phyloP scores from a whole-genome alignment of 1,140 invertebrate species.

The Sycobia sp. region DNA sequence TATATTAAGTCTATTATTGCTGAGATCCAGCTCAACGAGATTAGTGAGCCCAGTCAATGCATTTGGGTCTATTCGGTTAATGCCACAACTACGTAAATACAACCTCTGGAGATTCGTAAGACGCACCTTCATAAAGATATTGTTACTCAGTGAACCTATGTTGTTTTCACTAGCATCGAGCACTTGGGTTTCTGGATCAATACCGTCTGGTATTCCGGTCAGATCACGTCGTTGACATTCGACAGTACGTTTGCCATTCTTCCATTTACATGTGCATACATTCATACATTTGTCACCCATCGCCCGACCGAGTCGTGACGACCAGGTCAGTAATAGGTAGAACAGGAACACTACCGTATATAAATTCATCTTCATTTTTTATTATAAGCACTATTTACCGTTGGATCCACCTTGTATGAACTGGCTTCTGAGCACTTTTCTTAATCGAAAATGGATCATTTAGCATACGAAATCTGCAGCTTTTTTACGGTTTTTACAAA shows the following conservation, averaged over 20 bases:
- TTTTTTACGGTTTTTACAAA: not conserved
- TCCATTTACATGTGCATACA: slow-evolving; percentile 89
- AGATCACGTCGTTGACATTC: slow-evolving; percentile 83
- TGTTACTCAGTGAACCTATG: slow-evolving; percentile 77
- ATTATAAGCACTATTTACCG: too few relatives aligned
- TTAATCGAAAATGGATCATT: not conserved
- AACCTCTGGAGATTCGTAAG: slow-evolving; percentile 86
- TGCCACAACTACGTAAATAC: slow-evolving; percentile 78
- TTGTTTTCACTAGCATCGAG: slow-evolving; percentile 86
- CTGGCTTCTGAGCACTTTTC: too few relatives aligned
- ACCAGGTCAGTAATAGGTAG: slow-evolving; percentile 10
- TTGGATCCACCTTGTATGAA: too few relatives aligned
- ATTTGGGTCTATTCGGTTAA: slow-evolving; percentile 81
- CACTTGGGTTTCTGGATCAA: slow-evolving; percentile 87
- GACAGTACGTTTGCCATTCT: slow-evolving; percentile 87
- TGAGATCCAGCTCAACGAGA: slow-evolving; percentile 85
- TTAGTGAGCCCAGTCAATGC: slow-evolving; percentile 85
- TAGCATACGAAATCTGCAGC: not conserved
- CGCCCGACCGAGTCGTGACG: slow-evolving; percentile 32
- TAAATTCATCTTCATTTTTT: slow-evolving; percentile 14
- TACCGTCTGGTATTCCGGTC: slow-evolving; percentile 79
- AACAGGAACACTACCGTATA: slow-evolving; percentile 18
- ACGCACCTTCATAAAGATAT: slow-evolving; percentile 79
- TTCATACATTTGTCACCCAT: slow-evolving; percentile 68
- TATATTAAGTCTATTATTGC: slow-evolving; percentile 77